phyloP scores from a whole-genome alignment of 2,888 invertebrate genomes.

The Tiliacea citrago region DNA sequence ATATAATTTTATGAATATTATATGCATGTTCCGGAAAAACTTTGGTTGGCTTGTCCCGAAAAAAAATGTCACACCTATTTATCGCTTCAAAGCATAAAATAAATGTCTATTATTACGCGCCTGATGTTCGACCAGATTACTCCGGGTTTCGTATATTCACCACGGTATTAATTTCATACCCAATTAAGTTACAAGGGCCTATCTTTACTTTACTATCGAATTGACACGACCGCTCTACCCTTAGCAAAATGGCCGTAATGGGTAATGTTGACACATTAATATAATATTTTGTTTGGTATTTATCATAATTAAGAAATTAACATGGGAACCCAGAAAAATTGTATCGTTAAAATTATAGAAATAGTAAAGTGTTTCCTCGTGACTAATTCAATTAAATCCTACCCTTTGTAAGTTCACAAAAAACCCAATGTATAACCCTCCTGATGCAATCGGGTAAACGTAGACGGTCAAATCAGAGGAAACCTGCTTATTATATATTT shows the following conservation, averaged over 20 bases:
- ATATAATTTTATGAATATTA: no score
- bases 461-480: accelerated
- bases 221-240: slow-evolving; percentile 1
- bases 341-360: no score
- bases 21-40: no score
- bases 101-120: no score
- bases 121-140: slow-evolving; percentile 24
- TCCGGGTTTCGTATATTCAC: slow-evolving; percentile 4
- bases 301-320: background rate
- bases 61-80: no score
- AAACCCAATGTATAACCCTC: no score
- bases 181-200: slow-evolving; percentile 25
- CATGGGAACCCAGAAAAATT: no score
- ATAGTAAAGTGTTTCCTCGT: background rate
- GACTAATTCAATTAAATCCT: no score
- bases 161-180: slow-evolving; percentile 45
- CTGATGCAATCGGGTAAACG: background rate
- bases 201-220: slow-evolving; percentile 15
- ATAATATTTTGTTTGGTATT: background rate
- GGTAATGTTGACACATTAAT: background rate
- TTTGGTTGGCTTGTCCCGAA: no score
- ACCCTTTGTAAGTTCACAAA: no score
- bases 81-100: no score
- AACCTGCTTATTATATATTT: no score
- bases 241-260: background rate